phyloP scores from a whole-genome alignment of 2,797 vertebrate genomes.

The Tinamus major region DNA sequence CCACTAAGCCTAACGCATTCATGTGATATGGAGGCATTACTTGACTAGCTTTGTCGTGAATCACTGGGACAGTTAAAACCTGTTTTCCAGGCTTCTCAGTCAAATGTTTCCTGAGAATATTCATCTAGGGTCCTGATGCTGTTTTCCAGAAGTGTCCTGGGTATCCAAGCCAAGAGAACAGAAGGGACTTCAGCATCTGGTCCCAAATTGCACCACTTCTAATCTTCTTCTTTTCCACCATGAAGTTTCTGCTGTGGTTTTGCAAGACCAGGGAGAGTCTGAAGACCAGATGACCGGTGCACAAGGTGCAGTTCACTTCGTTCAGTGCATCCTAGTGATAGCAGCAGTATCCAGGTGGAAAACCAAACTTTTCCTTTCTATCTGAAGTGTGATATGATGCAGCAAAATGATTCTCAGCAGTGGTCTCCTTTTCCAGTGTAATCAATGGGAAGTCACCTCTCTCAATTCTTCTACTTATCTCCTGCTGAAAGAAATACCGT shows the following conservation, averaged over 20 bases:
- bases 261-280: background rate
- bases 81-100: slow-evolving; percentile 41
- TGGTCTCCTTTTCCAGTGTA: background rate
- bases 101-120: background rate
- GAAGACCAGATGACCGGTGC: background rate
- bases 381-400: background rate
- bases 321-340: background rate
- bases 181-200: background rate
- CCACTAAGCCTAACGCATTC: background rate
- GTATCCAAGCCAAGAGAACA: background rate
- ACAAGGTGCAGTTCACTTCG: background rate
- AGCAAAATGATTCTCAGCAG: background rate
- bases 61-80: background rate
- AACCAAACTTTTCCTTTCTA: background rate
- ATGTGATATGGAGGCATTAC: slow-evolving; percentile 35
- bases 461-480: background rate
- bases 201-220: background rate
- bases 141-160: background rate
- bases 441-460: background rate
- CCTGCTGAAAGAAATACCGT: background rate
- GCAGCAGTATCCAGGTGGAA: background rate
- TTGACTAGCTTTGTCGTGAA: slow-evolving; percentile 4
- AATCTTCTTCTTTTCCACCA: background rate
- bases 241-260: background rate
- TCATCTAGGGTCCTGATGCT: background rate